A percentile compares a stretch with the other conserved stretches of the same genome.
phyloP scores from a whole-genome alignment of 1,140 invertebrate genomes.

The Bombus haemorrhoidalis region DNA sequence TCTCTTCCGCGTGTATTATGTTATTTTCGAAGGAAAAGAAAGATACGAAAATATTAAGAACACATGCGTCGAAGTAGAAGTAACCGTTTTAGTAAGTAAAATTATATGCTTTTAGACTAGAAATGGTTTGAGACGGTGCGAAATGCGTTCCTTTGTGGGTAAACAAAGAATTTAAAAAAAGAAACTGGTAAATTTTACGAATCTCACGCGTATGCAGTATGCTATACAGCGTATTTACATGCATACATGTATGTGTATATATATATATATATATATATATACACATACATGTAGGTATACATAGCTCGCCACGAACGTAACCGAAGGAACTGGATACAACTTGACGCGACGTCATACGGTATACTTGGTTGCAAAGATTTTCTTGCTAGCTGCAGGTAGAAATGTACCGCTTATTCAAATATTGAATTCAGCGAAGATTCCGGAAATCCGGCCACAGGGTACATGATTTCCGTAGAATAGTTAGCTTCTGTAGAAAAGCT shows the following conservation, averaged over 20 bases:
- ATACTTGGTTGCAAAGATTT: constrained; percentile 36
- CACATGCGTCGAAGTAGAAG: not conserved
- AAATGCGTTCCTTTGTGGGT: not conserved
- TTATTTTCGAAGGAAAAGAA: no score
- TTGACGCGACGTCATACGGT: constrained; percentile 43
- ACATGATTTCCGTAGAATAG: constrained; percentile 10
- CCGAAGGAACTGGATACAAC: not conserved
- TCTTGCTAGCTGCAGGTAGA: constrained; percentile 38
- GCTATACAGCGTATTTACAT: no score
- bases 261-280: no score
- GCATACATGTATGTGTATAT: no score
- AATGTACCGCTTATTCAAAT: constrained; percentile 40
- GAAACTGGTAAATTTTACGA: not conserved
- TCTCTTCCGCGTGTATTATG: not conserved
- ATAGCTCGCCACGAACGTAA: not conserved
- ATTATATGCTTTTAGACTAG: not conserved
- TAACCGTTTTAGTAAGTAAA: not conserved
- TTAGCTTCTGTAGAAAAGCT: constrained; percentile 14
- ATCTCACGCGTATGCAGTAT: not conserved
- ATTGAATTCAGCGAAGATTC: constrained; percentile 49
- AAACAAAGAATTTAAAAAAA: not conserved
- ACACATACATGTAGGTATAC: no score
- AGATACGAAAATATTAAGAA: not conserved
- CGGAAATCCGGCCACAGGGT: constrained; percentile 35
- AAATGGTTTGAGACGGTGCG: rapidly evolving